Evolutionary conservation across 2,797 vertebrate genomes (phyloP).

Genomic region (Myotis findleyi): DNA sequence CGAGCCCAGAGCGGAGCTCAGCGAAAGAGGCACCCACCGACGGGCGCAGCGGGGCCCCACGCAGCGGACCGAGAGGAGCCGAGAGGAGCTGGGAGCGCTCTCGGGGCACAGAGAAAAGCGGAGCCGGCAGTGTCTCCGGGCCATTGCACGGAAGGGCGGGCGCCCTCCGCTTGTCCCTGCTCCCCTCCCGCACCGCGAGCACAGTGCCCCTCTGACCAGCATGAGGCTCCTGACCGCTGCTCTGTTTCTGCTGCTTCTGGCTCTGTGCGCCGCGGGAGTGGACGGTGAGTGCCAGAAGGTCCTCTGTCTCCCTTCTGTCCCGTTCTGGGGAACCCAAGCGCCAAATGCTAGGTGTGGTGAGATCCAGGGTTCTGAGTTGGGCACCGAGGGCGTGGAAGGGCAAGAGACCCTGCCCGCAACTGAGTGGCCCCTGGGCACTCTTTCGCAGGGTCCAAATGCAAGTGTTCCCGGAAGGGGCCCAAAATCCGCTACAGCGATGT

Average conservation of each 20-base stretch:
- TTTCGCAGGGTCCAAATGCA: slow-evolving; percentile 96
- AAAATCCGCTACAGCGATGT: slow-evolving; percentile 99
- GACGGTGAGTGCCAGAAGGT: slow-evolving; percentile 91
- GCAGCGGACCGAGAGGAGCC: slow-evolving; percentile 49
- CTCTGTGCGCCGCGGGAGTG: slow-evolving; percentile 90
- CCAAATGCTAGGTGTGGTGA: background rate
- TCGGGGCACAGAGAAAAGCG: background rate
- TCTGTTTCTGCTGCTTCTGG: slow-evolving; percentile 93
- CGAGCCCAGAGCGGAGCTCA: slow-evolving; percentile 71
- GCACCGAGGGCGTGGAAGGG: background rate
- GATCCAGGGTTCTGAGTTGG: background rate
- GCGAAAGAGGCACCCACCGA: slow-evolving; percentile 66
- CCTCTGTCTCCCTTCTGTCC: background rate
- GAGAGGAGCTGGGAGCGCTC: background rate
- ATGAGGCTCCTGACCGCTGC: slow-evolving; percentile 95
- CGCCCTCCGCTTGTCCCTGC: slow-evolving; percentile 52
- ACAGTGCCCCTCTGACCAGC: slow-evolving; percentile 72
- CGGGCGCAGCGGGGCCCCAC: background rate
- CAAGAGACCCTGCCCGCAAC: background rate
- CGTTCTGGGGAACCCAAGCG: background rate
- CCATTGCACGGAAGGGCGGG: background rate
- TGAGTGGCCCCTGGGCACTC: background rate
- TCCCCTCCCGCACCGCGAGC: slow-evolving; percentile 60
- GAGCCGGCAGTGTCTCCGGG: slow-evolving; percentile 8
- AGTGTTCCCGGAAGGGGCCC: slow-evolving; percentile 97